phyloP scores from a whole-genome alignment of 2,797 vertebrate species.

The Liparis tanakae region DNA sequence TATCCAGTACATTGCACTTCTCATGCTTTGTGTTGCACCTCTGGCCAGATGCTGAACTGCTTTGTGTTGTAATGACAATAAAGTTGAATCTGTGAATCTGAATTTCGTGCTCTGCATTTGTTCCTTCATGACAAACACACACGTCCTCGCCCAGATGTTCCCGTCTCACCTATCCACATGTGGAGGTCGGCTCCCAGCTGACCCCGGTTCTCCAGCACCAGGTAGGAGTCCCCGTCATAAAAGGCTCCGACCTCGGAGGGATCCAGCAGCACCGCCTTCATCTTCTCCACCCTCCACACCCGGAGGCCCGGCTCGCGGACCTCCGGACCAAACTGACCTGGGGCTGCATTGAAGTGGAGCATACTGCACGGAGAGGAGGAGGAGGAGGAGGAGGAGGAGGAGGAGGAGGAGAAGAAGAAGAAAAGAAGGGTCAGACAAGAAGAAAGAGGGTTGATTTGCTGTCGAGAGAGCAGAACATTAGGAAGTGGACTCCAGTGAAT shows the following conservation, averaged over 20 bases:
- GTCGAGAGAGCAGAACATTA: background rate
- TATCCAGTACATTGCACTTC: too few species aligned
- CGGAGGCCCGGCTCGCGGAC: slow-evolving; percentile 78
- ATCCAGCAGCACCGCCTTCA: slow-evolving; percentile 85
- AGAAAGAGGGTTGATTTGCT: background rate
- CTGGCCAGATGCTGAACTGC: too few species aligned
- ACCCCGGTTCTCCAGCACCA: slow-evolving; percentile 86
- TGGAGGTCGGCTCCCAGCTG: slow-evolving; percentile 84
- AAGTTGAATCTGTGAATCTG: too few species aligned
- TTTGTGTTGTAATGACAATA: too few species aligned
- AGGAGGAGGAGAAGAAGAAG: background rate
- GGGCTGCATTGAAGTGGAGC: slow-evolving; percentile 75
- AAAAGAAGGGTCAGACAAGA: background rate
- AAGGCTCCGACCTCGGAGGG: slow-evolving; percentile 84
- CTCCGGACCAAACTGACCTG: slow-evolving; percentile 81
- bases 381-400: background rate
- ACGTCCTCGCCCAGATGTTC: background rate
- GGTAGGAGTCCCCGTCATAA: slow-evolving; percentile 90
- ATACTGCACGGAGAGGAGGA: slow-evolving; percentile 71
- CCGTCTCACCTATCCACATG: slow-evolving; percentile 90
- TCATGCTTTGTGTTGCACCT: too few species aligned
- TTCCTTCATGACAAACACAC: background rate
- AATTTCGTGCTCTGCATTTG: background rate
- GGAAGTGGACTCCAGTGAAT: background rate
- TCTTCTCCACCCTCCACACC: slow-evolving; percentile 91